Evolutionary conservation across 1,140 invertebrate genomes (phyloP), one percentile per base, ranked within the genome.

Genomic region (Trigoniulus corallinus): DNA sequence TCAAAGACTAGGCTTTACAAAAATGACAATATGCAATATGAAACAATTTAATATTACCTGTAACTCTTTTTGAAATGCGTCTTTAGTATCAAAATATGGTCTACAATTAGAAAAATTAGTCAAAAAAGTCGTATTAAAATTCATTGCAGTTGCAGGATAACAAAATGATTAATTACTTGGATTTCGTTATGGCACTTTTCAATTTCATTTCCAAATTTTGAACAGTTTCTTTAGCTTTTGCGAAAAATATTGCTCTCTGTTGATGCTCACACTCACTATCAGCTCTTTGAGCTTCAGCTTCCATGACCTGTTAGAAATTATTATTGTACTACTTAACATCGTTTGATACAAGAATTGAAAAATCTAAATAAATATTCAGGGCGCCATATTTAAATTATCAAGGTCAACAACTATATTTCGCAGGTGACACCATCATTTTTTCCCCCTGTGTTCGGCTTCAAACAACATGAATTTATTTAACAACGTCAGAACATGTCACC

Each of bases 241-340:
- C 79, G 59, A 84, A 88, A 0, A 82, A 67, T 10, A 74, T 73
- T 1, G 88, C 82, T 57, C 77, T 78, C 54, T 75, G 73, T 59
- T 84, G 80, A 69, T 95, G 89, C 60, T 92, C 85, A 4, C 81
- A 67, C 50, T 87, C 84, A 63, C 83, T 85, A 58, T 84, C 81
- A 15, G 86, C 78, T 67, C 89, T 88, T 62, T 84, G 76, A 58
- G 79, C 82, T 65, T 92, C 88, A 1, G 91, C 88, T 63, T 93
- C 88, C 78, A 85, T 88, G n/a, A 95, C 85, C 86, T 88, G 58
- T n/a, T 18, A 41, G 20, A 53, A 45, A 34, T 34, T 34, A 34
- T n/a, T n/a, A n/a, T n/a, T n/a, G n/a, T n/a, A n/a, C n/a, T n/a
- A n/a, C n/a, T n/a, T n/a, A n/a, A n/a, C n/a, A n/a, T n/a, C n/a